Evolutionary conservation across 2,113 vertebrate species (phyloP), one percentile per base, ranked within the genome.

Genomic region (Urocolius indicus): DNA sequence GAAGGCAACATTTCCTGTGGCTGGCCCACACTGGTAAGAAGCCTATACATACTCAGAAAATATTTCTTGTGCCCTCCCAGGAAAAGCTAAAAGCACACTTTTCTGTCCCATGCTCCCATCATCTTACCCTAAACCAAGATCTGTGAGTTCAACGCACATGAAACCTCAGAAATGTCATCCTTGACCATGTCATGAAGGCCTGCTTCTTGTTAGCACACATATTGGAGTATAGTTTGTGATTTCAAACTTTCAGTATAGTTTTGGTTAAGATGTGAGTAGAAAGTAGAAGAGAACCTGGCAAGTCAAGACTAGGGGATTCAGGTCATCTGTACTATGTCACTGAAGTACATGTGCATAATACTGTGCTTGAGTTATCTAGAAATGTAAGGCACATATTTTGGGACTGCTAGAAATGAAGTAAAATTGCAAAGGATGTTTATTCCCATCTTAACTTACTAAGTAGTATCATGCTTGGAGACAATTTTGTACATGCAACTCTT

Each of bases 401-500:
- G 27, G 43, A 26, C 72, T 72, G 22, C 14, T 80, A 73, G 54
- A 91, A 94, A 89, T 83, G 29, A 91, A 84, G 36, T 19, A 54
- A 90, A 86, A 52, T 71, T 27, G 13, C 26, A 54, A 62, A 85
- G 24, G 68, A 10, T 17, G 32, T 51, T 66, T 80, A 67, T 66
- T 71, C 11, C 9, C 20, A 36, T 68, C 93, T 93, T 18, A 82
- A 89, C 67, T 67, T 84, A 52, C 75, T 91, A 65, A 82, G 46
- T 59, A 18, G 3, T 91, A 57, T 96, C 92, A 72, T 95, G 21
- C 58, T 95, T 95, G 93, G 93, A 92, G 62, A 52, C n/a, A 92
- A 65, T 63, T 75, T 5, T 59, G 30, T 34, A 17, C 76, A n/a
- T 83, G 48, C 18, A 96, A n/a, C 24, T 76, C 38, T 73, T 48